Base-by-base conservation (phyloP, 2,888 invertebrate species). In the Zygogramma bicolorata region DNA sequence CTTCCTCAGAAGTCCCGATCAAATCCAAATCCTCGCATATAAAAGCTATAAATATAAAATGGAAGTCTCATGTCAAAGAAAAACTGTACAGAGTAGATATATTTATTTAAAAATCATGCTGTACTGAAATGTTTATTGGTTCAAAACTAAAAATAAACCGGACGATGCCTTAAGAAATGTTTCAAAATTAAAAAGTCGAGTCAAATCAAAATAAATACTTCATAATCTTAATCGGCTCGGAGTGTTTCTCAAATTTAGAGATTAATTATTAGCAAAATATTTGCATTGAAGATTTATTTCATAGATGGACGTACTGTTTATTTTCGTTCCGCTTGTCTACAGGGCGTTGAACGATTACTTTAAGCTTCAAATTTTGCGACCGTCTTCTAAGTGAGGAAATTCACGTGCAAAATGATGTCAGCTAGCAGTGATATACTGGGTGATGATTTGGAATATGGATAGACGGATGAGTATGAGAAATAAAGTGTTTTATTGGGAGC, bases 41-140 rank as follows among this genome's bases (percentile, higher is more conserved):
- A 72, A 74, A 71, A 74, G 57, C 74, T 75, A 74, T 75, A 76
- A 77, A 77, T 76, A 76, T 67, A 76, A 74, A 74, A 77, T 78
- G 79, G 75, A 76, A 75, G 78, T 74, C 73, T 71, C 76, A 58
- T 75, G 77, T 79, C 78, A 77, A 77, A 77, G 74, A 75, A 76
- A 73, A 74, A 73, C 73, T 70, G 75, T 77, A 68, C 76, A 77
- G 74, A 71, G 76, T 73, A 77, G 75, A 76, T 76, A 78, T 83
- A 81, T 83, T 82, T 83, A 81, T 82, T 81, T 81, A 82, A 82
- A 83, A 81, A 82, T 83, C 80, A 73, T 76, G 79, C 78, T 75
- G 74, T 79, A 78, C 75, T 81, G 81, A 82, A 80, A 82, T 82
- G 83, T 83, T 83, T 83, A 83, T 83, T 83, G 80, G 80, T 83